These are phyloP conservation scores for Cryptoblepharus egeriae DNA, from an alignment of 2,797 vertebrate genomes.

Conservation along the genomic window DNA sequence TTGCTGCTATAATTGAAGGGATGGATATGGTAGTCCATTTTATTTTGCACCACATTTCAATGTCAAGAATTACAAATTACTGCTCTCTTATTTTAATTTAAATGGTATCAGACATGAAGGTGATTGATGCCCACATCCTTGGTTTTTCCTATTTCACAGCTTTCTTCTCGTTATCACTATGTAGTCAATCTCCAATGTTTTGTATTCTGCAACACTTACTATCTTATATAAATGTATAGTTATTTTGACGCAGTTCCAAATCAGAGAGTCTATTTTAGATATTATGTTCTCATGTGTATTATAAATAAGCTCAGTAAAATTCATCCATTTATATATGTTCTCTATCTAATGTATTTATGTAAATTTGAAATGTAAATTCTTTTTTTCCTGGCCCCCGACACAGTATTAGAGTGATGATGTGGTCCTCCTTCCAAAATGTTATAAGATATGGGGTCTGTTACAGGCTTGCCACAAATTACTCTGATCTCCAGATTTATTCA, in stretches of 20 bases:
- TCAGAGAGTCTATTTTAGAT: rapidly evolving
- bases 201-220: background rate
- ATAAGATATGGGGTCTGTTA: too few species aligned
- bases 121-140: too few species aligned
- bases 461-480: too few species aligned
- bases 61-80: background rate
- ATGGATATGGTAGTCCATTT: background rate
- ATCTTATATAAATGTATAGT: rapidly evolving
- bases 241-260: background rate
- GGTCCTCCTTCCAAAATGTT: too few species aligned
- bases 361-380: too few species aligned
- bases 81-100: slow-evolving; percentile 14
- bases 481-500: too few species aligned
- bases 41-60: background rate
- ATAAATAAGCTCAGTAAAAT: too few species aligned
- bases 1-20: slow-evolving; percentile 4
- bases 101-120: background rate
- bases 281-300: too few species aligned
- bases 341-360: too few species aligned
- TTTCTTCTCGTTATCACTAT: background rate
- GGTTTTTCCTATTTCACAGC: background rate
- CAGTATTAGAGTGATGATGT: too few species aligned
- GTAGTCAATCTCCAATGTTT: background rate
- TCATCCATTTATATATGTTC: too few species aligned
- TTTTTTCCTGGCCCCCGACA: too few species aligned